Evolutionary conservation across 1,140 invertebrate species (phyloP), one percentile per base, ranked within the genome.

Genomic region (Caerostris extrusa): DNA sequence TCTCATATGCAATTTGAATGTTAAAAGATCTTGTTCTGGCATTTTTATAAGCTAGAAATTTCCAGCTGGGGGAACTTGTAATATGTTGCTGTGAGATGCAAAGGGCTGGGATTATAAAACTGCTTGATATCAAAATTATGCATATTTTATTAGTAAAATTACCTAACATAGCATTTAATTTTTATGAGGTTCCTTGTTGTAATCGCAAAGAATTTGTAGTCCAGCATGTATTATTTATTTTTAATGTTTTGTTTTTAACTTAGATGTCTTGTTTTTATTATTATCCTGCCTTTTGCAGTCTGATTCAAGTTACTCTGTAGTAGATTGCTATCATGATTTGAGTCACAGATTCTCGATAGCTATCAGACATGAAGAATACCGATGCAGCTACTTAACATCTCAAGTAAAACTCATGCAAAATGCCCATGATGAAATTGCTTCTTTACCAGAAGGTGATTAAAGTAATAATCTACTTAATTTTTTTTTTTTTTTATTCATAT

Each of bases 291-390:
- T 61, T 64, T 88, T 96, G 6, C 94, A 96, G 96, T 98, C 98
- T 2, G 97, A 98, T 95, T 98, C 98, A 56, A 98, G 97, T 96
- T 98, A 98, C 96, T 99, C 98, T 87, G 98, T 99, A 95, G 98
- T 99, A 0, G 98, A 98, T 96, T 98, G 98, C 96, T 99, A 99
- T 96, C 98, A 99, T 96, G 98, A 99, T 96, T 96, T 99, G 64
- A 99, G 98, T 95, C 98, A 98, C 96, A 97, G 98, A 95, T 96
- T 99, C 77, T 98, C 98, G 1, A 97, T 98, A 95, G 98, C 98
- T 56, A 96, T 99, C 14, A 97, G 97, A 83, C 98, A 98, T 95
- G 99, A 99, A 96, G 98, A 99, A 96, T 97, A 97, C 95, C 96
- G 98, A 95, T 98, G 98, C 96, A 97, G 98, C 34, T 99, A 98